A percentile compares a stretch with the other conserved stretches of the same genome.
Evolutionary conservation across 2,888 invertebrate species (phyloP).

Genomic region (Trachelus troglodyta): DNA sequence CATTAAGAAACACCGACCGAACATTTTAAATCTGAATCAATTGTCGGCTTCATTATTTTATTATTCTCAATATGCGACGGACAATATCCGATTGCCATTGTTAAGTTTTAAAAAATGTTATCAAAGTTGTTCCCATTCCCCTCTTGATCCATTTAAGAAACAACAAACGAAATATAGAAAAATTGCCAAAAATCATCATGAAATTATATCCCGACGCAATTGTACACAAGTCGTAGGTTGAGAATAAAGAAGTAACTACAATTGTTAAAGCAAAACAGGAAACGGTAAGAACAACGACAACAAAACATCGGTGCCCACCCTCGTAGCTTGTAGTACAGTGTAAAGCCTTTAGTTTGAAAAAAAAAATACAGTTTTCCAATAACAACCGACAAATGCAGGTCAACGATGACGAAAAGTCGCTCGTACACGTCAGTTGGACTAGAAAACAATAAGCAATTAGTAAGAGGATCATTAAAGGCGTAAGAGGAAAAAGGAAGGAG

Average conservation of each 20-base stretch:
- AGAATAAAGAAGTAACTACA: slow-evolving; percentile 31
- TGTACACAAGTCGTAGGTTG: slow-evolving; percentile 33
- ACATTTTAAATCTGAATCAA: not conserved
- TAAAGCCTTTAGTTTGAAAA: not conserved
- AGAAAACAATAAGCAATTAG: slow-evolving; percentile 36
- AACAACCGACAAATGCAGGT: not conserved
- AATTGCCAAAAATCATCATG: not conserved
- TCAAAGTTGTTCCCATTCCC: not conserved
- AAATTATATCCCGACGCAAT: slow-evolving; percentile 15
- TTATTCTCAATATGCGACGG: not conserved
- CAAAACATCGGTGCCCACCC: not conserved
- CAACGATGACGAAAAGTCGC: not conserved
- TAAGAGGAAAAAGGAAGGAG: not conserved
- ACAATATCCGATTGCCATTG: not conserved
- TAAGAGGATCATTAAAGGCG: slow-evolving; percentile 28
- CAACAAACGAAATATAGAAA: not conserved
- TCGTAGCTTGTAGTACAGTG: not conserved
- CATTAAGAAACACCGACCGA: not conserved
- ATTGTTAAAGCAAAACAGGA: slow-evolving; percentile 23
- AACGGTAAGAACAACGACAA: slow-evolving; percentile 9
- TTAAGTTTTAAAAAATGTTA: not conserved
- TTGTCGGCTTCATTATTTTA: not conserved
- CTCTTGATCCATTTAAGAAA: not conserved
- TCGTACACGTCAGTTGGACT: not conserved
- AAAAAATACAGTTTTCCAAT: not conserved